A percentile compares a stretch with the other conserved stretches of the same genome.
phyloP scores from a whole-genome alignment of 1,140 invertebrate species.

The Drosophila bocki region DNA sequence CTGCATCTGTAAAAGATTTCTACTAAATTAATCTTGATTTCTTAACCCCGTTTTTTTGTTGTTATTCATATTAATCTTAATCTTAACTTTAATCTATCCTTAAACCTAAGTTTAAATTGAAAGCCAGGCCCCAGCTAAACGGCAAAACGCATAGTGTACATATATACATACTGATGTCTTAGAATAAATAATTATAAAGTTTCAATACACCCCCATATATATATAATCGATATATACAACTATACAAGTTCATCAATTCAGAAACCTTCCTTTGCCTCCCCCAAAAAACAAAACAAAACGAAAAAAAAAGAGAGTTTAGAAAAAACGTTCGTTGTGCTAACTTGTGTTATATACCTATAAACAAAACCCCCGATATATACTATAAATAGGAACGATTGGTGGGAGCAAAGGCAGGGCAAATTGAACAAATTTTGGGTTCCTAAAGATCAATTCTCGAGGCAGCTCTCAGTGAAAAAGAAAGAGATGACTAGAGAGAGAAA shows the following conservation, averaged over 20 bases:
- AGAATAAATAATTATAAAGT: conserved; percentile 26
- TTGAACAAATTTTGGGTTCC: conserved; percentile 19
- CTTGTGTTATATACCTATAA: conserved; percentile 49
- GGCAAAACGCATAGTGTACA: conserved; percentile 40
- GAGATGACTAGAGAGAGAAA: background rate
- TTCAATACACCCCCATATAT: conserved; percentile 10
- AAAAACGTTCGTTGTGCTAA: conserved; percentile 47
- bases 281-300: background rate
- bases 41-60: conserved; percentile 25
- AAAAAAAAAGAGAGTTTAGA: background rate
- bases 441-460: background rate
- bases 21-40: conserved; percentile 7
- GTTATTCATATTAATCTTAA: conserved; percentile 15
- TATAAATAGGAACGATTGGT: conserved; percentile 13
- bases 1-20: conserved; percentile 18
- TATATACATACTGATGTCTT: conserved; percentile 48
- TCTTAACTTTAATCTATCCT: background rate
- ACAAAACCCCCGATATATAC: conserved; percentile 22
- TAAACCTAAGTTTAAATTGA: conserved; percentile 3
- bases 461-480: background rate
- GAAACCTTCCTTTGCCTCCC: conserved; percentile 16
- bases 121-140: background rate
- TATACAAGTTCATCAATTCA: conserved; percentile 12
- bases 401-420: conserved; percentile 18
- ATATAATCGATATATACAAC: conserved; percentile 15